These are phyloP conservation scores for Channa argus DNA, from an alignment of 2,113 vertebrate genomes.

Conservation along the genomic window DNA sequence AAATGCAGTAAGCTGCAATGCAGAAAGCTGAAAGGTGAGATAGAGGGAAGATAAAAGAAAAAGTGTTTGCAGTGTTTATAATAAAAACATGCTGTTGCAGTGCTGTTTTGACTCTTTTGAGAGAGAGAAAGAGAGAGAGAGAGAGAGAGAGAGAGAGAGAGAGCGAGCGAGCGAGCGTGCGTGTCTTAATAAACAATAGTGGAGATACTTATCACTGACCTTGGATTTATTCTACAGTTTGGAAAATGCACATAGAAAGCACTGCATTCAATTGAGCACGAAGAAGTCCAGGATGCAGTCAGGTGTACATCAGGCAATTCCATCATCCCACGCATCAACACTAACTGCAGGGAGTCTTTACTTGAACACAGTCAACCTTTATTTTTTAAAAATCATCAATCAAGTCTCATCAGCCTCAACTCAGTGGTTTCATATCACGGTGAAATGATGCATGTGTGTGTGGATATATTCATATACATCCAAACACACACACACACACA, in stretches of 20 bases:
- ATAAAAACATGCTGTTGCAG: not conserved
- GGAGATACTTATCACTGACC: conserved; percentile 51
- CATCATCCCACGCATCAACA: conserved; percentile 43
- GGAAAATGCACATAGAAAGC: not conserved
- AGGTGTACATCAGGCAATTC: conserved; percentile 40
- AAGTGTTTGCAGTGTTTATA: conserved; percentile 9
- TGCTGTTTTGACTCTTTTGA: conserved; percentile 1
- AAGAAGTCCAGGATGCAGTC: conserved; percentile 33
- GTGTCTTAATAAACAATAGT: conserved; percentile 32
- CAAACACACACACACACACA: not conserved
- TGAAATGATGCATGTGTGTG: not conserved
- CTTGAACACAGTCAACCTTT: conserved; percentile 8
- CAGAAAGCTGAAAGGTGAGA: conserved; percentile 28
- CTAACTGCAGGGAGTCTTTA: conserved; percentile 43
- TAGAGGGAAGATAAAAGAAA: conserved; percentile 15
- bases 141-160: not conserved
- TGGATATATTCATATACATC: not conserved
- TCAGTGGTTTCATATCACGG: not conserved
- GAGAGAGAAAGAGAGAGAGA: not conserved
- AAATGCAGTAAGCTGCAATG: conserved; percentile 7
- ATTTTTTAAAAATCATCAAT: conserved; percentile 56
- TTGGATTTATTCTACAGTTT: conserved; percentile 37
- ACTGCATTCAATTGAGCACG: not conserved
- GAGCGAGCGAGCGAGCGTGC: not conserved
- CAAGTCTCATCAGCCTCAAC: conserved; percentile 56